Evolutionary conservation across 2,113 vertebrate species (phyloP), one percentile per base, ranked within the genome.

Genomic region (Rhineura floridana): DNA sequence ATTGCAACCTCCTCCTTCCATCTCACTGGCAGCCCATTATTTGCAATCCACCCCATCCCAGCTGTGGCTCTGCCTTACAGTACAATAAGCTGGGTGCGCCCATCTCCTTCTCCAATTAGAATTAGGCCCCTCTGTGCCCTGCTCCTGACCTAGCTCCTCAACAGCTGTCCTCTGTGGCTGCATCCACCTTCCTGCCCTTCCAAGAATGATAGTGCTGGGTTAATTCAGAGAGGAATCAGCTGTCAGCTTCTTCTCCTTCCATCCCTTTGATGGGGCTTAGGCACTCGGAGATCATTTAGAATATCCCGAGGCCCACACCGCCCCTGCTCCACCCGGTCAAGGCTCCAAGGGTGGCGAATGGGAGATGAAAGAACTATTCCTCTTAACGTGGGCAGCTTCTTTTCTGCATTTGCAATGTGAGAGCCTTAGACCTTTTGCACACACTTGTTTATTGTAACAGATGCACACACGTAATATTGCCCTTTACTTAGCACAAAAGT

Each of bases 71-170:
- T 75, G 52, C 76, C 44, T 33, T 30, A 12, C 13, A 36, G 44
- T 36, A 13, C 46, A 46, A 3, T 12, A 48, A 65, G 48, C 69
- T 42, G 12, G 69, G 36, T 10, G 36, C 25, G 3, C 12, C 19
- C 2, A 5, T 7, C 23, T 69, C 65, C 39, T 15, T 3, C 39
- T 67, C 48, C 12, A 30, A 19, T 70, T 17, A n/a, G 15, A 70
- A 36, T 12, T 25, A 42, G 1, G 46, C 42, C 82, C 42, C 0
- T 17, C n/a, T 75, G 59, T 63, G 39, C 52, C 78, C 86, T 81
- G 87, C 28, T 91, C 89, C 96, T 97, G 96, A 97, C 96, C 95
- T 95, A 96, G 96, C 96, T 96, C 94, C 94, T 96, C 94, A 91
- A 95, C 93, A 92, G 95, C 93, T 90, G 75, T 96, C 94, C 96